Conservation (phyloP, 2,113 vertebrate genomes). For the Phaethornis superciliosus region DNA sequence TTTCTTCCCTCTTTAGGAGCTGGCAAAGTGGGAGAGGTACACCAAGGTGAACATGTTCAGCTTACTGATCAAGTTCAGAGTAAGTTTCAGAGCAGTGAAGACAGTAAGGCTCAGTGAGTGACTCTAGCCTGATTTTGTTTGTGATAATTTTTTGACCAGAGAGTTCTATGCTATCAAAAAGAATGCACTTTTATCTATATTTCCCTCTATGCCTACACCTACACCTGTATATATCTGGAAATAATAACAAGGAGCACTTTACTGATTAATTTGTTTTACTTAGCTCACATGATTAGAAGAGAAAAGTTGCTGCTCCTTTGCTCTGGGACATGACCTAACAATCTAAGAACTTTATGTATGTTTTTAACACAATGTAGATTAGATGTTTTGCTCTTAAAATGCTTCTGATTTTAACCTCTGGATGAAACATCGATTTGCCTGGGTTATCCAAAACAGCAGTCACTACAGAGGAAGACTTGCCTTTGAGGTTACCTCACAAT, state of each 20-base stretch:
- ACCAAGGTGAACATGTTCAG: not conserved
- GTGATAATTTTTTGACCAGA: not conserved
- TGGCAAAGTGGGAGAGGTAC: not conserved
- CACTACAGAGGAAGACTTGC: not conserved
- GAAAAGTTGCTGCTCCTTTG: not conserved
- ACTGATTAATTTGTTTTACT: not conserved
- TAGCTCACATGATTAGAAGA: not conserved
- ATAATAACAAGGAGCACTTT: not conserved
- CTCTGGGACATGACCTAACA: not conserved
- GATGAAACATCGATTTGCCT: not conserved
- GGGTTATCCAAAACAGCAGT: not conserved
- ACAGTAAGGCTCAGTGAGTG: not conserved
- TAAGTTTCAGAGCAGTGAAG: accelerated
- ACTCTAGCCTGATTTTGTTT: not conserved
- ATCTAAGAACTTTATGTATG: not conserved
- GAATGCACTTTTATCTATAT: not conserved
- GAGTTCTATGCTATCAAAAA: not conserved
- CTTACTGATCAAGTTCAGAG: not conserved
- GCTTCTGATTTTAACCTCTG: not conserved
- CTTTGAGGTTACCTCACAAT: not conserved
- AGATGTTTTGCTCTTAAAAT: not conserved
- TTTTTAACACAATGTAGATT: not conserved
- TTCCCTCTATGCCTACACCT: not conserved
- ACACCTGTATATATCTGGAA: not conserved
- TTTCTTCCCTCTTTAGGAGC: not conserved